Base-by-base conservation (phyloP, 2,888 invertebrate genomes). In the Eristalis pertinax region DNA sequence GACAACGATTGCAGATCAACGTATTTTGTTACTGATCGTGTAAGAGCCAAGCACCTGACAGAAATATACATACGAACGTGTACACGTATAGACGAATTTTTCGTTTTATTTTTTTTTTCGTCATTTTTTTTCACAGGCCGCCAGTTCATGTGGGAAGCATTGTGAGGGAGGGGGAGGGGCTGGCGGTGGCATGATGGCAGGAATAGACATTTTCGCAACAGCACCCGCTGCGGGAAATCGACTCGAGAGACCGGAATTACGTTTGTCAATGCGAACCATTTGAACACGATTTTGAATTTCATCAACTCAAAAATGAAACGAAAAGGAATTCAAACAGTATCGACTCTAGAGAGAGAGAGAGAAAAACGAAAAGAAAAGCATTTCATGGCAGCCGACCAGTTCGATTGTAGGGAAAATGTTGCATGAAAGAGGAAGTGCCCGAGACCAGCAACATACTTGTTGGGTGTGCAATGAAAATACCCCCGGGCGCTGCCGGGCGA, bases 1-100 rank as follows among this genome's bases (percentile, higher is more conserved):
- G 72, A 67, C 76, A 76, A 11, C 70, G 62, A 82, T 82, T 82
- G 82, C 82, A 76, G 76, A 82, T 82, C 74, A 84, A 75, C 65
- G 69, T 75, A 75, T 79, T 67, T 74, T 64, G 76, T 75, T 77
- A 75, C 77, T 69, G 74, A 86, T 86, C 82, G 81, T 65, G 73
- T 74, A 86, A 86, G 70, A n/a, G 78, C 70, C 81, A 84, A 79
- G 56, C 72, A 84, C 84, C 76, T 80, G 81, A 84, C 19, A 68
- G 64, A 77, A 72, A 76, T 79, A 79, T 10, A 43, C 43, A 43
- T 19, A 8, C 19, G 19, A 7, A 50, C 19, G n/a, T n/a, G n/a
- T n/a, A 50, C 19, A 50, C 19, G 1, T 43, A 43, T 43, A 13
- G 0, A 15, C 0, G 63, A 60, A 68, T 56, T 75, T 60, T 67